phyloP scores from a whole-genome alignment of 2,113 vertebrate species.

The Pristiophorus japonicus region DNA sequence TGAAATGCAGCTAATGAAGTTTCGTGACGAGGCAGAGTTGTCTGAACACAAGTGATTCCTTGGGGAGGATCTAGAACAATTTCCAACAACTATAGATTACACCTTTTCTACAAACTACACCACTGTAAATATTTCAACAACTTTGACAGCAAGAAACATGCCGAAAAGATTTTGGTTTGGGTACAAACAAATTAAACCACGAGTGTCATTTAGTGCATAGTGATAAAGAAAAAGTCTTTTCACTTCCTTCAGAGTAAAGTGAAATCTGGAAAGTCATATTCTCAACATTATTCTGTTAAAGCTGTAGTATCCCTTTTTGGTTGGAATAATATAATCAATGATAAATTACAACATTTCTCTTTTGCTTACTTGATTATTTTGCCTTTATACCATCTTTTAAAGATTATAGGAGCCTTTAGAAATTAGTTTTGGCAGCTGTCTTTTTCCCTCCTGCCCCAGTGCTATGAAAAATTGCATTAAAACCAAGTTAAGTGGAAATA shows the following conservation, averaged over 20 bases:
- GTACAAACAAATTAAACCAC: neutral
- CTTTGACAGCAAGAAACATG: neutral
- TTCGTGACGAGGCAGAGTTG: neutral
- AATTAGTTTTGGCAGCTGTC: neutral
- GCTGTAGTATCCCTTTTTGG: constrained; percentile 12
- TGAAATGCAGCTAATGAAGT: neutral
- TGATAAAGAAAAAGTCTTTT: neutral
- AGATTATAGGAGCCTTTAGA: neutral
- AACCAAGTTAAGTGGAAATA: neutral
- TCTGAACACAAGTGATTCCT: neutral
- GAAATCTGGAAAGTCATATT: neutral
- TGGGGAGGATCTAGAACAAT: neutral
- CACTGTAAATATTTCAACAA: neutral
- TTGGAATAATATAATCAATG: constrained; percentile 11
- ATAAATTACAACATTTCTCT: neutral
- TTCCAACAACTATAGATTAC: neutral
- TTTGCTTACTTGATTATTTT: neutral
- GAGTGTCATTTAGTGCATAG: neutral
- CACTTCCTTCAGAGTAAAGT: neutral
- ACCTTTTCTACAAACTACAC: neutral
- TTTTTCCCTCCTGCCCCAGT: neutral
- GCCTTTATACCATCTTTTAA: neutral
- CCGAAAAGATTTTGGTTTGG: neutral
- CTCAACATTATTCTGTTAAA: neutral
- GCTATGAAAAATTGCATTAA: neutral